Evolutionary conservation across 2,888 invertebrate species (phyloP).

Genomic region (Rhaphigaster nebulosa): DNA sequence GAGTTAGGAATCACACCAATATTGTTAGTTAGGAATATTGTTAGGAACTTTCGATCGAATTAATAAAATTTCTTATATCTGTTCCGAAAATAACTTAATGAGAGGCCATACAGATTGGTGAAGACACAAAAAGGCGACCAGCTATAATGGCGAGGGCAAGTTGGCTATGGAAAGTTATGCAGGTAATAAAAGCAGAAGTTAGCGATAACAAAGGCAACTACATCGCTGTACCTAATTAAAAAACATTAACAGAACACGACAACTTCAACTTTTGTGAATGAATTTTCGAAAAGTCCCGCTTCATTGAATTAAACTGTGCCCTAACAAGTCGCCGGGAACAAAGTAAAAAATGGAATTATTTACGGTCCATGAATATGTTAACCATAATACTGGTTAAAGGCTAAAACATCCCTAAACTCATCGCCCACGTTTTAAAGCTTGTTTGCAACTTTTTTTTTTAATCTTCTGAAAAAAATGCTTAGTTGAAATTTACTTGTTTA

Average conservation of each 20-base stretch:
- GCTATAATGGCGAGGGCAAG: not conserved
- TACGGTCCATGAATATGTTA: constrained; percentile 36
- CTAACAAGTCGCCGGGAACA: not conserved
- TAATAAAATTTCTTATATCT: too few species aligned
- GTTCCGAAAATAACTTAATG: not conserved
- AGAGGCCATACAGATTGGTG: not conserved
- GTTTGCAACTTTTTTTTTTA: not conserved
- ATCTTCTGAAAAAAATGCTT: not conserved
- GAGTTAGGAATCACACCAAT: too few species aligned
- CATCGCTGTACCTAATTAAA: constrained; percentile 33
- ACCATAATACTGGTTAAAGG: constrained; percentile 37
- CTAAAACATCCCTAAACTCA: constrained; percentile 25
- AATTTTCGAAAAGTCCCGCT: constrained; percentile 32
- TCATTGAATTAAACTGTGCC: constrained; percentile 42
- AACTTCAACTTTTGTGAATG: constrained; percentile 36
- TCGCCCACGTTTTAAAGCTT: not conserved
- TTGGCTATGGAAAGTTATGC: constrained; percentile 25
- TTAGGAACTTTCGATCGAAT: too few species aligned
- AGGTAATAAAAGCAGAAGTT: constrained; percentile 31
- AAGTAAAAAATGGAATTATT: constrained; percentile 43
- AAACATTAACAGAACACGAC: constrained; percentile 45
- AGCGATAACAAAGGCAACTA: constrained; percentile 32
- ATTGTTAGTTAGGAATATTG: too few species aligned
- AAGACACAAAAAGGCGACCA: not conserved
- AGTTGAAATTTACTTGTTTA: not conserved